Conservation (phyloP, 1,140 invertebrate species). For the Habropoda laboriosa region DNA sequence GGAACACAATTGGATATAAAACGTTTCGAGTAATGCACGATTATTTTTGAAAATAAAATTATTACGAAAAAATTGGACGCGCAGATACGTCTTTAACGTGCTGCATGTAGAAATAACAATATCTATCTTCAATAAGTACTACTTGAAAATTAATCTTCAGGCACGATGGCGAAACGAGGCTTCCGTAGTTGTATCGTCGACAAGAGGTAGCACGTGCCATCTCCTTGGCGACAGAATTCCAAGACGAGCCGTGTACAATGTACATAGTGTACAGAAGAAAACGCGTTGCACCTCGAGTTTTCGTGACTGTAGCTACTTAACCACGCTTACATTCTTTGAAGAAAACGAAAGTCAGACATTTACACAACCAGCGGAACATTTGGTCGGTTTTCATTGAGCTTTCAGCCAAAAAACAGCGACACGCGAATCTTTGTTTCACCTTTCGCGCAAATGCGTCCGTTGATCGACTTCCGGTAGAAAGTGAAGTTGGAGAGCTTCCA, state of each 20-base stretch:
- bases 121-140: background rate
- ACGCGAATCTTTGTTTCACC: background rate
- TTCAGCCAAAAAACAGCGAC: background rate
- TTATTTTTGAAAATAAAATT: no score
- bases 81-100: no score
- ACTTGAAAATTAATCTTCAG: slow-evolving; percentile 18
- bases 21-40: no score
- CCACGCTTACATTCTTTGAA: background rate
- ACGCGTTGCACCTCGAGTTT: background rate
- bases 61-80: no score
- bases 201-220: slow-evolving; percentile 61
- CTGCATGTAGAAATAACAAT: background rate
- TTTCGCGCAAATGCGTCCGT: background rate
- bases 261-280: background rate
- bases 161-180: slow-evolving; percentile 30
- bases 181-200: background rate
- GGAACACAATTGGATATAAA: no score
- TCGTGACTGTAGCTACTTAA: slow-evolving; percentile 34
- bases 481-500: slow-evolving; percentile 30
- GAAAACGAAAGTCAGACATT: slow-evolving; percentile 47
- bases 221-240: slow-evolving; percentile 58
- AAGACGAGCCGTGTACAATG: background rate
- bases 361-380: background rate
- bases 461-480: slow-evolving; percentile 20
- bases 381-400: background rate